Percentiles rank a stretch among this genome's conserved stretches.
Conservation (phyloP, 2,888 invertebrate genomes). For the Phoenoteleia sp. region DNA sequence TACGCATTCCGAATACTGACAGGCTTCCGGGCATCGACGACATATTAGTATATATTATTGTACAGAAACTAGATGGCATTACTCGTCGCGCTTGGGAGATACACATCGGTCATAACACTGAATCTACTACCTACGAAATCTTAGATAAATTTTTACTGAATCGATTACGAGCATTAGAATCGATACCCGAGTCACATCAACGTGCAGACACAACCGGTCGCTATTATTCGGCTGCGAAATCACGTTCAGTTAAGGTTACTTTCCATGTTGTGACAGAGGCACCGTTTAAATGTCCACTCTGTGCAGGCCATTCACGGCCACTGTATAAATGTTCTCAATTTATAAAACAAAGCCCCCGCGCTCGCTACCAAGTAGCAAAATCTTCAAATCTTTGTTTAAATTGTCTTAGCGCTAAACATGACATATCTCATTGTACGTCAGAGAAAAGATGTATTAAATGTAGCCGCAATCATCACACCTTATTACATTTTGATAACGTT, state of each 20-base stretch:
- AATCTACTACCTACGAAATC: too few relatives aligned
- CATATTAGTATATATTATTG: not conserved
- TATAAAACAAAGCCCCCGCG: too few relatives aligned
- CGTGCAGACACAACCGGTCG: too few relatives aligned
- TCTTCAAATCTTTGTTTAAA: too few relatives aligned
- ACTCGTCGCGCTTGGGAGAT: too few relatives aligned
- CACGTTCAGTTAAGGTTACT: not conserved
- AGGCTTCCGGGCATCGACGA: not conserved
- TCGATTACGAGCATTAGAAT: not conserved
- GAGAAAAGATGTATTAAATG: constrained; percentile 2
- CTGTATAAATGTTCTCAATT: not conserved
- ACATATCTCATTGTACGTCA: not conserved
- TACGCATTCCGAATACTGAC: not conserved
- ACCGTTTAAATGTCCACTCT: not conserved
- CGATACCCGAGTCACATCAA: not conserved
- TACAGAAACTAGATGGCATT: not conserved
- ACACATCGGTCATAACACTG: too few relatives aligned
- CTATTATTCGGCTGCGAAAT: too few relatives aligned
- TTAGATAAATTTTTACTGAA: too few relatives aligned
- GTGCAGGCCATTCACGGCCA: not conserved
- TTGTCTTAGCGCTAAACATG: constrained; percentile 2
- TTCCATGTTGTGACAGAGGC: not conserved
- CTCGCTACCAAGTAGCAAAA: too few relatives aligned
- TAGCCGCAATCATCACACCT: not conserved
- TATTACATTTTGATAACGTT: constrained; percentile 10